Base-by-base conservation (phyloP, 1,140 invertebrate genomes). In the Pseudomyrmex sp. region DNA sequence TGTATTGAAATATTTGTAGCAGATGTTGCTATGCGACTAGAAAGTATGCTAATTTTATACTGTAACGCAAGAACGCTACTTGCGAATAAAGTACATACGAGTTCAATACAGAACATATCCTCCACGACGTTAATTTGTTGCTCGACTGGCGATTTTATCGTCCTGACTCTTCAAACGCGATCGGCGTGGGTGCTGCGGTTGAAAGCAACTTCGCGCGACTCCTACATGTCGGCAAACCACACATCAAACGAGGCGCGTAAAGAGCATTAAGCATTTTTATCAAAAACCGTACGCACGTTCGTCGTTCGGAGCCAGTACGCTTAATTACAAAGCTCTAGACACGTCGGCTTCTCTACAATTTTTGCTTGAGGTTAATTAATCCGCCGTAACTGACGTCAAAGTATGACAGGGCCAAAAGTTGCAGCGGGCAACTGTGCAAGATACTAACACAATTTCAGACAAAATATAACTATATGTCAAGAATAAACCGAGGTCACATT, bases 71-170 rank as follows among this genome's bases (percentile, higher is more conserved):
- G 13, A 1, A 59, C 13, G 15, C 35, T 35, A 35, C 35, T 35
- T 35, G 35, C 35, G 3, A 70, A 69, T 77, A 77, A 68, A 68
- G 4, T 35, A 35, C 4, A 2, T 66, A 10, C 10, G 26, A 77
- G 50, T 15, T 5, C 48, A 15, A 69, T 70, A 48, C 10, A 13
- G 35, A 58, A 48, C 35, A 35, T 35, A 35, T 35, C 48, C 20
- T 2, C 56, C 35, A 23, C n/a, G 23, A 76, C n/a, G n/a, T n/a
- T 79, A 79, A 79, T 70, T 79, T 58, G 1, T 79, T 58, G 13
- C 15, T 26, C 65, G 13, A 23, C 54, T 56, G 18, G 15, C 26
- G 20, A 18, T 76, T 76, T 54, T 65, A 59, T 48, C 72, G 58
- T 61, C 18, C 15, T 4, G 44, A 59, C 20, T 26, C 44, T 58